Evolutionary conservation across 2,113 vertebrate species (phyloP).

Genomic region (Atlantisia rogersi): DNA sequence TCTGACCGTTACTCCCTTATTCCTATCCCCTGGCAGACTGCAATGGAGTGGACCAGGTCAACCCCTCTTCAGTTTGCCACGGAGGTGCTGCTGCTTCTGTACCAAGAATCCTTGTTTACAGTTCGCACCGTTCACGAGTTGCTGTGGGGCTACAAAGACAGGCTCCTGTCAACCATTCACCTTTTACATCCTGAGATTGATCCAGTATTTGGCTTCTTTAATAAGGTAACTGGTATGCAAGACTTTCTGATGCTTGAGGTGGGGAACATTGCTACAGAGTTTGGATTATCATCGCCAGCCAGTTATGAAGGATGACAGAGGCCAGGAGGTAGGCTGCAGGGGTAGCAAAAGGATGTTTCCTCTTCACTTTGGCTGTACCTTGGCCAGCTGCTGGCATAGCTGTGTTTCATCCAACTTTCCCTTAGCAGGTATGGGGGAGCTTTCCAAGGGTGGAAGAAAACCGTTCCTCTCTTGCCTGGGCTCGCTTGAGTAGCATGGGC

Average conservation of each 20-base stretch:
- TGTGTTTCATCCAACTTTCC: neutral
- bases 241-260: neutral
- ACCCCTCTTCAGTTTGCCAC: conserved; percentile 43
- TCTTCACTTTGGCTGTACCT: neutral
- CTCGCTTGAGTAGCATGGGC: accelerated
- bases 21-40: conserved; percentile 72
- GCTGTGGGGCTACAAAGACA: conserved; percentile 93
- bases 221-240: conserved; percentile 77
- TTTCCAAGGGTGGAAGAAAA: neutral
- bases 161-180: conserved; percentile 77
- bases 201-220: conserved; percentile 87
- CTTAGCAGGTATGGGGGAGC: neutral
- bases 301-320: neutral
- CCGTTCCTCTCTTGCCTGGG: accelerated
- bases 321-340: neutral
- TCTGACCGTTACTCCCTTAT: neutral
- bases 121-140: conserved; percentile 81
- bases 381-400: neutral
- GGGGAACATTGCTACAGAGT: neutral
- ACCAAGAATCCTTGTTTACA: conserved; percentile 80
- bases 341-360: neutral
- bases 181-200: conserved; percentile 49
- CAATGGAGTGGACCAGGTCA: conserved; percentile 78
- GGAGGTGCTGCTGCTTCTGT: conserved; percentile 63
- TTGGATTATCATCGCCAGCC: neutral